A percentile compares a stretch with the other conserved stretches of the same genome.
phyloP scores from a whole-genome alignment of 1,140 invertebrate species.

The Bombus confusus region DNA sequence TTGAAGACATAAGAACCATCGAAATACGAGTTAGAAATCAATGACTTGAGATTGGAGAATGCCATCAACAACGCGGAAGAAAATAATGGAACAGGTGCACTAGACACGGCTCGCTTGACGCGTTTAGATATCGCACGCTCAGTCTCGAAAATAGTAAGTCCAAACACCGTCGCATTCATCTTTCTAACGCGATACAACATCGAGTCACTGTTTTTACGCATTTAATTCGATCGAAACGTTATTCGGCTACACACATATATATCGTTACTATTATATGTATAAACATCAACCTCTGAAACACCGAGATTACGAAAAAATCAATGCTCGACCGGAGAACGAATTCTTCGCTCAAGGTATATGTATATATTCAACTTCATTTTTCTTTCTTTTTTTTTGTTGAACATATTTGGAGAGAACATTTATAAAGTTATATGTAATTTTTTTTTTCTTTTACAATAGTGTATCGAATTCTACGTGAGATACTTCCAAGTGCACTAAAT shows the following conservation, averaged over 20 bases:
- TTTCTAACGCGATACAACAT: background rate
- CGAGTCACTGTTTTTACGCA: background rate
- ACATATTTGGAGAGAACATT: slow-evolving; percentile 10
- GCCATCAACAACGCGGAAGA: background rate
- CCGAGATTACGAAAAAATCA: slow-evolving; percentile 3
- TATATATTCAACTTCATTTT: background rate
- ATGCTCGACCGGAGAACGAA: background rate
- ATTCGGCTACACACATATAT: slow-evolving; percentile 2
- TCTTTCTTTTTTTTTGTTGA: background rate
- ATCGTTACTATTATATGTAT: slow-evolving; percentile 2
- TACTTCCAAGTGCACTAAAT: slow-evolving; percentile 8
- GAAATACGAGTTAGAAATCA: background rate
- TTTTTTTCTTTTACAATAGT: background rate
- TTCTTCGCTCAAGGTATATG: background rate
- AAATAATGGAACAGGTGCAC: slow-evolving; percentile 2
- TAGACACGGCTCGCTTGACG: background rate
- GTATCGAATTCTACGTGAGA: slow-evolving; percentile 18
- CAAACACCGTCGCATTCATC: background rate
- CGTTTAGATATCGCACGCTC: background rate
- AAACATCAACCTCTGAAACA: slow-evolving; percentile 23
- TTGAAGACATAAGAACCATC: background rate
- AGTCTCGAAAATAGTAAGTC: background rate
- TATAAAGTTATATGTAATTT: background rate
- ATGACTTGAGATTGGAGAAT: background rate
- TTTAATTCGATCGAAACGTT: slow-evolving; percentile 29